Evolutionary conservation across 30 jellyfish, hydroid and myxozoan species (phyloP).

Genomic region (Hydra vulgaris): DNA sequence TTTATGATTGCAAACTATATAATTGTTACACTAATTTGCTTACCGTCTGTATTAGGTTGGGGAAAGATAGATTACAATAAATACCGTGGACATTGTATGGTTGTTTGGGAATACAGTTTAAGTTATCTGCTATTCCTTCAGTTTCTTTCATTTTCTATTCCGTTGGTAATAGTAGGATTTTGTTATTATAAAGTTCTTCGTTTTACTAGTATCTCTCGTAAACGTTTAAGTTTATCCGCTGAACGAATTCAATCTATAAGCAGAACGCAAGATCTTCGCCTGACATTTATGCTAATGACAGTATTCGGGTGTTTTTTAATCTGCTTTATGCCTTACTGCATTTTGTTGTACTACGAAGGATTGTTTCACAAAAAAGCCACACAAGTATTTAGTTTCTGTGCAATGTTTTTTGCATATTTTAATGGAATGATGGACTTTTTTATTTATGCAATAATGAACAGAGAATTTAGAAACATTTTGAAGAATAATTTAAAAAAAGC

Average conservation of each 20-base stretch:
- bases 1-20: neutral
- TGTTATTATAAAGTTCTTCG: constrained; percentile 20
- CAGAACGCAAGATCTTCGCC: neutral
- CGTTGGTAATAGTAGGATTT: constrained; percentile 1
- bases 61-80: constrained; percentile 15
- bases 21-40: neutral
- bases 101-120: constrained; percentile 21
- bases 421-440: constrained; percentile 17
- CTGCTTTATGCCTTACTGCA: constrained; percentile 21
- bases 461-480: constrained; percentile 9
- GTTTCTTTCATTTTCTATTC: constrained; percentile 10
- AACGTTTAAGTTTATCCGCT: constrained; percentile 3
- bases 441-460: constrained; percentile 23
- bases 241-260: constrained; percentile 15
- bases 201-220: constrained; percentile 11
- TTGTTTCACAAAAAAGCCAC: neutral
- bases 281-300: constrained; percentile 2
- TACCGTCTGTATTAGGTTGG: constrained; percentile 37
- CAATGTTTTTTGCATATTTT: constrained; percentile 17
- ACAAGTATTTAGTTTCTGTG: neutral
- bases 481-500: neutral
- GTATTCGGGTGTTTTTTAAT: constrained; percentile 8
- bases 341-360: constrained; percentile 7
- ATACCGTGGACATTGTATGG: constrained; percentile 22
- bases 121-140: constrained; percentile 21